These are phyloP conservation scores for Diloba caeruleocephala DNA, from an alignment of 2,888 invertebrate genomes.

Conservation along the genomic window DNA sequence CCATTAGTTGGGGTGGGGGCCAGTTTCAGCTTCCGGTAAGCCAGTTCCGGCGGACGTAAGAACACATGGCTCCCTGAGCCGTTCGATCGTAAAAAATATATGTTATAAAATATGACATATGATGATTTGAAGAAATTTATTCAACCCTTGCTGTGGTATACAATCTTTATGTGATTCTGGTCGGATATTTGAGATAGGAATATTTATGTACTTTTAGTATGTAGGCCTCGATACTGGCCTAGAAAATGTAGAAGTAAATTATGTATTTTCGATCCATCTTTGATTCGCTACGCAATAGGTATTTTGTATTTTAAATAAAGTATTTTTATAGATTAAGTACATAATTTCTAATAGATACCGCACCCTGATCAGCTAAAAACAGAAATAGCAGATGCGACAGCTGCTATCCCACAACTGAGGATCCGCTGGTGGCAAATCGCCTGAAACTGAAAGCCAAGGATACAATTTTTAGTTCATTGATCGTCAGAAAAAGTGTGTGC, in stretches of 20 bases:
- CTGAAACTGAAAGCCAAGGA: too few relatives aligned
- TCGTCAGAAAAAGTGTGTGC: too few relatives aligned
- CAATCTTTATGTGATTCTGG: constrained; percentile 24
- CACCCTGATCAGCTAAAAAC: too few relatives aligned
- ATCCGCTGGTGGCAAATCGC: too few relatives aligned
- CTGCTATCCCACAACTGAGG: too few relatives aligned
- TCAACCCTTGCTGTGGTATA: constrained; percentile 36
- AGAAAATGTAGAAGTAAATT: not conserved
- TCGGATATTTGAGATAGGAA: constrained; percentile 19
- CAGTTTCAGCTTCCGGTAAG: constrained; percentile 68
- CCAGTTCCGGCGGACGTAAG: constrained; percentile 54
- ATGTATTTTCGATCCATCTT: too few relatives aligned
- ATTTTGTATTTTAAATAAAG: too few relatives aligned
- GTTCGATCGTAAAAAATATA: constrained; percentile 38
- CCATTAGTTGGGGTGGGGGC: constrained; percentile 65
- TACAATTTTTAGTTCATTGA: too few relatives aligned
- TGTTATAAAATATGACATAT: constrained; percentile 40
- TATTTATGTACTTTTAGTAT: constrained; percentile 7
- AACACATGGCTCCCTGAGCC: constrained; percentile 51
- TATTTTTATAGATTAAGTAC: too few relatives aligned
- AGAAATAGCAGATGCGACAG: too few relatives aligned
- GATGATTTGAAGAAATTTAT: constrained; percentile 44
- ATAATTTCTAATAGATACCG: too few relatives aligned
- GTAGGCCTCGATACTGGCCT: not conserved
- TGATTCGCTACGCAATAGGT: too few relatives aligned